A percentile compares a stretch with the other conserved stretches of the same genome.
These are phyloP conservation scores for Palythoa caribaeorum DNA, from an alignment of 92 coral and sea anemone species.

Conservation along the genomic window DNA sequence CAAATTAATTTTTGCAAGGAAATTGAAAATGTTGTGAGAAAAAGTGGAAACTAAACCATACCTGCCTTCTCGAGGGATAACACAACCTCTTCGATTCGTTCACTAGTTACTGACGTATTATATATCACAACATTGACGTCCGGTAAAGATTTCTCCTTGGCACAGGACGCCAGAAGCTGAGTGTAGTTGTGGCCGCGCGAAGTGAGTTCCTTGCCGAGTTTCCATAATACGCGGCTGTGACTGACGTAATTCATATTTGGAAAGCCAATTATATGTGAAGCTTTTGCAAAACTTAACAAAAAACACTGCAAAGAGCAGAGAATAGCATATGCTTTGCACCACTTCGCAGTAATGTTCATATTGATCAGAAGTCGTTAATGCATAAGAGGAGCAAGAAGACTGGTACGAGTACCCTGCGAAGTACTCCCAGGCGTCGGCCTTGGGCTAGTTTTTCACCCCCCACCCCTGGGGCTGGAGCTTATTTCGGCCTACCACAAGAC, in stretches of 20 bases:
- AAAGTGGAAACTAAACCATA: background rate
- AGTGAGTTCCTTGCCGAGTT: slow-evolving; percentile 45
- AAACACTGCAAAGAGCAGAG: slow-evolving; percentile 25
- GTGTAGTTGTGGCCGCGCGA: slow-evolving; percentile 54
- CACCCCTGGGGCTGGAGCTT: too few relatives aligned
- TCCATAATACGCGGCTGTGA: slow-evolving; percentile 41
- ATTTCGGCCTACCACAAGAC: too few relatives aligned
- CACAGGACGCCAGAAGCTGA: slow-evolving; percentile 39
- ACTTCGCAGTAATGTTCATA: background rate
- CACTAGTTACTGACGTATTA: slow-evolving; percentile 45
- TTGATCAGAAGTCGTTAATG: too few relatives aligned
- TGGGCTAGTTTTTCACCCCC: too few relatives aligned
- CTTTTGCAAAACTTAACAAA: background rate
- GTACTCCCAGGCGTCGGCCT: too few relatives aligned
- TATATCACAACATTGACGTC: slow-evolving; percentile 40
- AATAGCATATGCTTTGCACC: background rate
- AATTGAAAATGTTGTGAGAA: too few relatives aligned
- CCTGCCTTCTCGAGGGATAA: background rate
- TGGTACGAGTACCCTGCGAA: background rate
- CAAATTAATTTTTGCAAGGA: too few relatives aligned
- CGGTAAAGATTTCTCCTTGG: slow-evolving; percentile 36
- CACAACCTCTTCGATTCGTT: slow-evolving; percentile 30
- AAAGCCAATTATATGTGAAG: slow-evolving; percentile 42
- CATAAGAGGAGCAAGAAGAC: background rate
- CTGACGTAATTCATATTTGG: slow-evolving; percentile 40